Evolutionary conservation across 2,888 invertebrate species (phyloP).

Genomic region (Orthosia gracilis): DNA sequence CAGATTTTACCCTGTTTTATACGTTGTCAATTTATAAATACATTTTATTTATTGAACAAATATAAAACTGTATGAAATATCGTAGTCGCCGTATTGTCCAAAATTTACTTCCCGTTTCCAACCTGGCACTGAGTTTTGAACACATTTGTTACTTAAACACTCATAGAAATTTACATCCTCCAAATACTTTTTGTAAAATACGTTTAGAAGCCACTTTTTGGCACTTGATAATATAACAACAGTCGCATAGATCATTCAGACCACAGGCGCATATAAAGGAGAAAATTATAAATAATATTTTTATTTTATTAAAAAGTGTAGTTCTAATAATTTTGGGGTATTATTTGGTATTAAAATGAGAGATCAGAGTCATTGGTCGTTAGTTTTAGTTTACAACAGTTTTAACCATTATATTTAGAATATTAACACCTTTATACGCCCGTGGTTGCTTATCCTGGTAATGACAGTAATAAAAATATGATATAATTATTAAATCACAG

Average conservation of each 20-base stretch:
- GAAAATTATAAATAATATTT: background rate
- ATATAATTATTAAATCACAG: constrained; percentile 55
- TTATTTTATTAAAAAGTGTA: background rate
- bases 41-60: constrained; percentile 55
- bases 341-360: constrained; percentile 23
- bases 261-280: constrained; percentile 45
- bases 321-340: constrained; percentile 3
- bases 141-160: constrained; percentile 75
- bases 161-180: constrained; percentile 44
- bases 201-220: constrained; percentile 81
- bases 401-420: background rate
- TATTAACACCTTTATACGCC: constrained; percentile 41
- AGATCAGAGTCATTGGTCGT: constrained; percentile 24
- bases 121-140: constrained; percentile 81
- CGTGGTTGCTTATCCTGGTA: constrained; percentile 48
- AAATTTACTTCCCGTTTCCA: constrained; percentile 65
- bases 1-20: constrained; percentile 71
- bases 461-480: constrained; percentile 46
- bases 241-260: constrained; percentile 55
- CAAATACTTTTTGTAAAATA: constrained; percentile 66
- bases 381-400: constrained; percentile 5
- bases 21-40: constrained; percentile 46
- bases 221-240: constrained; percentile 75
- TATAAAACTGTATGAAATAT: constrained; percentile 65
- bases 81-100: constrained; percentile 70